Conservation (phyloP, 2,888 invertebrate genomes). For the Melanchra persicariae region DNA sequence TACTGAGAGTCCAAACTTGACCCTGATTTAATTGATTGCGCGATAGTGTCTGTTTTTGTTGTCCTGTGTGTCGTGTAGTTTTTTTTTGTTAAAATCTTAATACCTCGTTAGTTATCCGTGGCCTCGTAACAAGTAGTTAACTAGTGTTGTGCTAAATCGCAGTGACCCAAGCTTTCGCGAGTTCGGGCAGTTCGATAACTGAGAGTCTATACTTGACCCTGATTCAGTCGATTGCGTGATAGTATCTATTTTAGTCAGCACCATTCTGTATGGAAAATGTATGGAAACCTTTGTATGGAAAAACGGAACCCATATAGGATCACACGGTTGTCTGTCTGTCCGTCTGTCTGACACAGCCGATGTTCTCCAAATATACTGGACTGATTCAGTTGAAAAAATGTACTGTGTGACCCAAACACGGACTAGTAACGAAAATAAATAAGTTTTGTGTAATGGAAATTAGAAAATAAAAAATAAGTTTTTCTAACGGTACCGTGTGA, state of each 20-base stretch:
- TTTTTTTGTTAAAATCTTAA: neutral
- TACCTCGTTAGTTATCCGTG: neutral
- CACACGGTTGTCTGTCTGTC: no score
- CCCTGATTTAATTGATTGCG: slow-evolving; percentile 19
- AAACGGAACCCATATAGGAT: no score
- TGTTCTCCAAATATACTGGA: no score
- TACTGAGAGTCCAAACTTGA: slow-evolving; percentile 15
- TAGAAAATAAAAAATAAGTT: no score
- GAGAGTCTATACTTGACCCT: slow-evolving; percentile 9
- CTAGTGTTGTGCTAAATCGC: slow-evolving; percentile 32
- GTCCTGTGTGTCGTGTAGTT: neutral
- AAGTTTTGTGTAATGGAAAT: no score
- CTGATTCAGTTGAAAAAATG: no score
- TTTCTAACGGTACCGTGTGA: no score
- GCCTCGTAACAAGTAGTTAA: neutral
- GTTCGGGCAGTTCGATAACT: slow-evolving; percentile 10
- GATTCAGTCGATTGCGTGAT: slow-evolving; percentile 22
- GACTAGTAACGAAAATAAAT: no score
- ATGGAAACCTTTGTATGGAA: no score
- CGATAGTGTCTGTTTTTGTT: neutral
- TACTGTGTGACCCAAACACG: no score
- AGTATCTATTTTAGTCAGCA: neutral
- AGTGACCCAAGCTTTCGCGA: slow-evolving; percentile 16
- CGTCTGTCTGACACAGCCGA: no score
- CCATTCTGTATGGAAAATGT: no score